Conservation (phyloP, 2,113 vertebrate species). For the Dicerorhinus sumatrensis region DNA sequence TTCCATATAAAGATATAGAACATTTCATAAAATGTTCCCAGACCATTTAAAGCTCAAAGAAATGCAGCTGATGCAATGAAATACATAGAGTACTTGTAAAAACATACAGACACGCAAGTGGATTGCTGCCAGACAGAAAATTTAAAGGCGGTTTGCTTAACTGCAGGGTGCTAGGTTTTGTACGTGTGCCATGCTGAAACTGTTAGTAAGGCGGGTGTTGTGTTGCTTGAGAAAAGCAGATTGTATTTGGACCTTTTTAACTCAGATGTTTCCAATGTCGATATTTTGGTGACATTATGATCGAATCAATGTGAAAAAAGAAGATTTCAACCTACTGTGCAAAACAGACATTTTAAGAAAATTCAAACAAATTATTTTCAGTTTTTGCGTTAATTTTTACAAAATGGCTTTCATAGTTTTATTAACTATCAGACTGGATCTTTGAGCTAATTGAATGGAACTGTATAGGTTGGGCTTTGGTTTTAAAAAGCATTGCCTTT, state of each 20-base stretch:
- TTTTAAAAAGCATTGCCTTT: conserved; percentile 59
- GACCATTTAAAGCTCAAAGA: conserved; percentile 86
- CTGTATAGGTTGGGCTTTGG: conserved; percentile 50
- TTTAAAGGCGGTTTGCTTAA: conserved; percentile 83
- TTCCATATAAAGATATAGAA: conserved; percentile 86
- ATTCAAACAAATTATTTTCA: conserved; percentile 56
- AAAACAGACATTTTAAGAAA: conserved; percentile 70
- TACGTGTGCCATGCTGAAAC: conserved; percentile 73
- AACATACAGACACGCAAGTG: conserved; percentile 76
- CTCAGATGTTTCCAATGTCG: conserved; percentile 71
- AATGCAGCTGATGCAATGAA: conserved; percentile 85
- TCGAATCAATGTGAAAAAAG: conserved; percentile 55
- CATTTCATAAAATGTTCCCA: conserved; percentile 85
- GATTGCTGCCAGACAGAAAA: conserved; percentile 84
- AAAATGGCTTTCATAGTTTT: conserved; percentile 73
- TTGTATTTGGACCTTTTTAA: conserved; percentile 70
- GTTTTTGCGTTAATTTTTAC: conserved; percentile 59
- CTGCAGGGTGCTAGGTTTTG: conserved; percentile 77
- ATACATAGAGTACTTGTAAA: conserved; percentile 85
- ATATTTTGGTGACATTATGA: conserved; percentile 59
- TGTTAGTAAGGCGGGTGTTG: conserved; percentile 70
- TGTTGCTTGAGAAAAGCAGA: conserved; percentile 82
- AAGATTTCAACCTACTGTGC: conserved; percentile 30
- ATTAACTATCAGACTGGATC: conserved; percentile 65
- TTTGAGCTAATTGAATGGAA: conserved; percentile 67